Evolutionary conservation across 2,888 invertebrate species (phyloP).

Genomic region (Toxonevra muliebris): DNA sequence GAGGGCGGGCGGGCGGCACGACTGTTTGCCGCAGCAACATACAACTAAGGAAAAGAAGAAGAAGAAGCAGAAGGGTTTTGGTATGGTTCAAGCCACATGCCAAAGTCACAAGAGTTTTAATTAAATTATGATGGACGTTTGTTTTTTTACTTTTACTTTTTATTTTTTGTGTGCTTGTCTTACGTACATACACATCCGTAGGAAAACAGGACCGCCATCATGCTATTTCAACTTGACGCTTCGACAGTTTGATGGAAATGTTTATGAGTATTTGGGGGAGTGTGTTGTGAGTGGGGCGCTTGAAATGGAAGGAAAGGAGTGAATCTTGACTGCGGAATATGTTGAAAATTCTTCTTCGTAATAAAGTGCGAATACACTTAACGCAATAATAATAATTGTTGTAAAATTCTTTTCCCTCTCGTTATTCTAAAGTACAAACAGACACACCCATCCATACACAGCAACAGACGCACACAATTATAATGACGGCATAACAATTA

Average conservation of each 20-base stretch:
- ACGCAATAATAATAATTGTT: constrained; percentile 10
- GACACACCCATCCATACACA: no score
- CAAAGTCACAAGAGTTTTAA: constrained; percentile 44
- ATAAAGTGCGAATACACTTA: not conserved
- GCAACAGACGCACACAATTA: not conserved
- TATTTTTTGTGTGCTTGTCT: not conserved
- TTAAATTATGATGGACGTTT: constrained; percentile 50
- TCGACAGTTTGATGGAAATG: no score
- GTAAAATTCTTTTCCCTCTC: constrained; percentile 3
- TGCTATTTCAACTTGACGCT: not conserved
- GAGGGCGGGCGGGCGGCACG: no score
- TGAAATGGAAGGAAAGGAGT: no score
- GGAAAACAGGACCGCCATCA: no score
- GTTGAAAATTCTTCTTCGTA: not conserved
- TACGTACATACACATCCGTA: no score
- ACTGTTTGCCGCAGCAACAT: not conserved
- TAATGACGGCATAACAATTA: constrained; percentile 3
- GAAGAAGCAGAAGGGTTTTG: not conserved
- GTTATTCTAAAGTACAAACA: not conserved
- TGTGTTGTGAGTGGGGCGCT: no score
- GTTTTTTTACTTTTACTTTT: constrained; percentile 7
- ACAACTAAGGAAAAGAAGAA: no score
- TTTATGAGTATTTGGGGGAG: not conserved
- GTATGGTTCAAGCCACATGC: not conserved
- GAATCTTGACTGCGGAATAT: not conserved